These are phyloP conservation scores for Calliphora vicina DNA, from an alignment of 1,140 invertebrate genomes.

Conservation along the genomic window DNA sequence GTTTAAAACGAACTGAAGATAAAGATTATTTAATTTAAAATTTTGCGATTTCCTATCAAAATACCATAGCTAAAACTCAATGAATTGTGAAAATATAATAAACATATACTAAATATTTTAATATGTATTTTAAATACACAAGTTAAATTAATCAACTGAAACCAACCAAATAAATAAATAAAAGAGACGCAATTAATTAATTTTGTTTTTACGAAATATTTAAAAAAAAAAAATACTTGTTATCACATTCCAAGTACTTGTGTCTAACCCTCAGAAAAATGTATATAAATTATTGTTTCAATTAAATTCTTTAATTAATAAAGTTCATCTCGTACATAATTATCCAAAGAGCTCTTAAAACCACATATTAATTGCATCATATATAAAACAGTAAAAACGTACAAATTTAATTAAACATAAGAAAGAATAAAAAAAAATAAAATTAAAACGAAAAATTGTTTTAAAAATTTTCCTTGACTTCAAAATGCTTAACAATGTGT, in stretches of 20 bases:
- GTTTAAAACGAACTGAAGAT: neutral
- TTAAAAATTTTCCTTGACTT: neutral
- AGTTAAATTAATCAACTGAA: too few relatives aligned
- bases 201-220: too few relatives aligned
- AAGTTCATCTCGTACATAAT: neutral
- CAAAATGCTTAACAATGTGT: neutral
- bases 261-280: neutral
- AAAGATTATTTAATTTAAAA: neutral
- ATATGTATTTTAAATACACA: too few relatives aligned
- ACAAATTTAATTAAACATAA: neutral
- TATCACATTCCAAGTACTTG: too few relatives aligned
- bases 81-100: too few relatives aligned
- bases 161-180: too few relatives aligned
- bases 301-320: conserved; percentile 2
- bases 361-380: neutral
- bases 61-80: neutral
- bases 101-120: too few relatives aligned
- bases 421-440: neutral
- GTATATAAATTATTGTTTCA: neutral
- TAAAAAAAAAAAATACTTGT: too few relatives aligned
- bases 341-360: neutral
- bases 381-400: neutral
- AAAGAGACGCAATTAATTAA: too few relatives aligned
- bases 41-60: neutral
- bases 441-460: neutral